These are phyloP conservation scores for Muricea muricata DNA, from an alignment of 92 coral and sea anemone species.

Conservation along the genomic window DNA sequence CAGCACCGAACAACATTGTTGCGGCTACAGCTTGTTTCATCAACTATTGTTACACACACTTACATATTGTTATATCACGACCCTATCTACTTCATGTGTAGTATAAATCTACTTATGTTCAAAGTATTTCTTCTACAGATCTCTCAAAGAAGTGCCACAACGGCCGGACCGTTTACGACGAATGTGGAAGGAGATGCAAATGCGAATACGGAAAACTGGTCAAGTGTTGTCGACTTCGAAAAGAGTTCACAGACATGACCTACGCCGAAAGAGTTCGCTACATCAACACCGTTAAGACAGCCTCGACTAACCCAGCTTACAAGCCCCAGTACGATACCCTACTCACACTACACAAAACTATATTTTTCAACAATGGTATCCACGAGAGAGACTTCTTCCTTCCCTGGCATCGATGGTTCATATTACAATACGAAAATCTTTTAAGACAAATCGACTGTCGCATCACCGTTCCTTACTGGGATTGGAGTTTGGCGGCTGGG, in stretches of 20 bases:
- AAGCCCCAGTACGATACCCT: slow-evolving; percentile 67
- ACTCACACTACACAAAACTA: slow-evolving; percentile 58
- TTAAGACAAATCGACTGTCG: slow-evolving; percentile 80
- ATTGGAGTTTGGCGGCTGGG: slow-evolving; percentile 67
- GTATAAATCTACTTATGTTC: too few species aligned
- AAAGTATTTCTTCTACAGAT: not conserved
- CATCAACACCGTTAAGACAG: slow-evolving; percentile 61
- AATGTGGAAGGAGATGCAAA: slow-evolving; percentile 62
- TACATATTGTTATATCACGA: not conserved
- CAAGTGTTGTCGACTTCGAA: slow-evolving; percentile 69
- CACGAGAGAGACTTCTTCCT: slow-evolving; percentile 58
- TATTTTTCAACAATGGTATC: slow-evolving; percentile 35
- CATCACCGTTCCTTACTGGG: slow-evolving; percentile 78
- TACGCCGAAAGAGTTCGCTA: slow-evolving; percentile 70
- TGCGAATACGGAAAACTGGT: slow-evolving; percentile 60
- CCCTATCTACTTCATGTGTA: too few species aligned
- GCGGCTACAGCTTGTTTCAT: too few species aligned
- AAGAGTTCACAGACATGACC: slow-evolving; percentile 76
- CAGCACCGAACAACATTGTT: too few species aligned
- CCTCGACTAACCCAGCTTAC: slow-evolving; percentile 71
- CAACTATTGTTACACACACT: too few species aligned
- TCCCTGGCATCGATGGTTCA: slow-evolving; percentile 89
- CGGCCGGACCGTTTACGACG: slow-evolving; percentile 49
- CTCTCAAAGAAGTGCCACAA: not conserved
- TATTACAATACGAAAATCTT: slow-evolving; percentile 68